Evolutionary conservation across 2,888 invertebrate species (phyloP).

Genomic region (Ferrisia virgata): DNA sequence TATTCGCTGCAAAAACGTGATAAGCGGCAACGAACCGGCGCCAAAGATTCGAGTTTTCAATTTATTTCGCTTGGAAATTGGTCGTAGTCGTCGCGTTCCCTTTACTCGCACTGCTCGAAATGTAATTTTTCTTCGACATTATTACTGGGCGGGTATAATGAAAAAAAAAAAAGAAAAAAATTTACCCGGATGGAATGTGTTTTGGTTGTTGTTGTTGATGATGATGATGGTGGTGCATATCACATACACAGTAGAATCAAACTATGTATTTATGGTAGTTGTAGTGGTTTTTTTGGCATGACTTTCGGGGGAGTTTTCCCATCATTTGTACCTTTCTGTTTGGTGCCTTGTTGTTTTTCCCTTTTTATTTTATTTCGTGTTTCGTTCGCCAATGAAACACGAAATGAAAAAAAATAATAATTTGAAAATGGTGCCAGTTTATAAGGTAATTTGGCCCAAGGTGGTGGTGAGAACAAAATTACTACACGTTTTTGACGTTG

Average conservation of each 20-base stretch:
- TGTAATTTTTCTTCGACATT: constrained; percentile 15
- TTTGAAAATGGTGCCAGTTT: not conserved
- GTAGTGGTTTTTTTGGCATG: not conserved
- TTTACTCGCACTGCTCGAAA: not conserved
- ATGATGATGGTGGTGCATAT: not conserved
- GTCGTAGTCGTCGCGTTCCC: not conserved
- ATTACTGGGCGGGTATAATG: too few species aligned
- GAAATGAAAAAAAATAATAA: not conserved
- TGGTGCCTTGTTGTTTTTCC: not conserved
- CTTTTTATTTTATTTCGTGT: too few species aligned
- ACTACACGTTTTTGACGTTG: not conserved
- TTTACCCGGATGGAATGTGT: not conserved
- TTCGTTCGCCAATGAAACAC: not conserved
- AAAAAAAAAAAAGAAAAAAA: not conserved
- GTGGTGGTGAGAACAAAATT: not conserved
- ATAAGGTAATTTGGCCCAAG: not conserved
- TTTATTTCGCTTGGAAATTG: constrained; percentile 9
- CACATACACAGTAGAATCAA: too few species aligned
- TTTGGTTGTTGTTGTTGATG: not conserved
- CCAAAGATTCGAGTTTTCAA: constrained; percentile 1
- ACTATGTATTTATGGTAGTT: too few species aligned
- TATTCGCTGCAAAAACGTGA: not conserved
- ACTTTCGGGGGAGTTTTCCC: not conserved
- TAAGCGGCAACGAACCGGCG: not conserved
- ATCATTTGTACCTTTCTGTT: too few species aligned